These are phyloP conservation scores for Silvanus unidentatus DNA, from an alignment of 2,888 invertebrate genomes.

Conservation along the genomic window DNA sequence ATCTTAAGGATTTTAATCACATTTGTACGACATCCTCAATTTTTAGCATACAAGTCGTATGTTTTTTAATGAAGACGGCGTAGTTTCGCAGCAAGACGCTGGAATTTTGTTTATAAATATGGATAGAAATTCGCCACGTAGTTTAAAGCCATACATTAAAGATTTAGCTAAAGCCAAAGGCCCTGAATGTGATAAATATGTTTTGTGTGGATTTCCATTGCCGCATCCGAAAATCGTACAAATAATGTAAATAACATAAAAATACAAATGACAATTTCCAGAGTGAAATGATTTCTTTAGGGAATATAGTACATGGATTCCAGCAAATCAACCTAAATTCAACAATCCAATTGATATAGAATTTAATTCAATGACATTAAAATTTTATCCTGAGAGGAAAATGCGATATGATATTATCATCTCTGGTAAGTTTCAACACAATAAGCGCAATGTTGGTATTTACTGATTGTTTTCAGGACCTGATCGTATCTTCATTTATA, in stretches of 20 bases:
- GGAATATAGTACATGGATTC: conserved; percentile 38
- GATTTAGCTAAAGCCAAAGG: conserved; percentile 28
- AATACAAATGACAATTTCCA: background rate
- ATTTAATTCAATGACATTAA: no score
- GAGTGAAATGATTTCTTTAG: conserved; percentile 24
- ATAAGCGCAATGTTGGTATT: no score
- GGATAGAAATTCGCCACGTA: conserved; percentile 40
- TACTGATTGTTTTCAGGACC: conserved; percentile 55
- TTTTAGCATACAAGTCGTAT: conserved; percentile 35
- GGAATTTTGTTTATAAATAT: conserved; percentile 40
- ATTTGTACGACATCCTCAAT: background rate
- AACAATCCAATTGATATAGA: background rate
- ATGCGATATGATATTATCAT: conserved; percentile 48
- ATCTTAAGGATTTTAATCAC: background rate
- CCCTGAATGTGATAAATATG: conserved; percentile 33
- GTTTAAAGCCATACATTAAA: conserved; percentile 29
- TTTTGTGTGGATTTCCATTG: conserved; percentile 39
- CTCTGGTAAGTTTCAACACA: conserved; percentile 48
- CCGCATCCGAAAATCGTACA: conserved; percentile 31
- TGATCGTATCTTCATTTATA: conserved; percentile 56
- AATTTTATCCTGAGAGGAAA: conserved; percentile 22
- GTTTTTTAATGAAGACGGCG: conserved; percentile 32
- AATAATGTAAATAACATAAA: conserved; percentile 28
- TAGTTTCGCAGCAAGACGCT: conserved; percentile 31
- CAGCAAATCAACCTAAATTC: conserved; percentile 27